A percentile compares a stretch with the other conserved stretches of the same genome.
These are phyloP conservation scores for Tachypleus tridentatus DNA, from an alignment of 1,140 invertebrate genomes.

Conservation along the genomic window DNA sequence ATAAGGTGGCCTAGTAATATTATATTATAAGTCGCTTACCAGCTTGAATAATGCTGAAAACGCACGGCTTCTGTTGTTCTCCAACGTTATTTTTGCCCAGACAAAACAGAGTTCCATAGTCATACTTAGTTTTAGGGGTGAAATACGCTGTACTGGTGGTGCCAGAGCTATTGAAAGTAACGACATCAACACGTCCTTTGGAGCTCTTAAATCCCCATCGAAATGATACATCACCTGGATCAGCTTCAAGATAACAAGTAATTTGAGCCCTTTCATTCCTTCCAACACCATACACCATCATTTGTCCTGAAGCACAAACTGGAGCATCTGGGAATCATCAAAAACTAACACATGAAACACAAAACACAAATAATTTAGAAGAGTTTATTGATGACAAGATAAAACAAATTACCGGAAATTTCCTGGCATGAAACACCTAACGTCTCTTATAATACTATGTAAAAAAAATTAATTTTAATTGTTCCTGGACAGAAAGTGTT, in stretches of 20 bases:
- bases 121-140: slow-evolving; percentile 21
- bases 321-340: slow-evolving; percentile 32
- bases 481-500: no score
- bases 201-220: slow-evolving; percentile 21
- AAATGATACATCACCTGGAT: slow-evolving; percentile 40
- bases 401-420: no score
- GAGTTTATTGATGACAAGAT: no score
- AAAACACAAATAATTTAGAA: no score
- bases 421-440: no score
- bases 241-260: slow-evolving; percentile 68
- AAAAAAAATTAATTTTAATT: no score
- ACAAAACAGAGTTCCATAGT: slow-evolving; percentile 28
- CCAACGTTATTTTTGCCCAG: slow-evolving; percentile 25
- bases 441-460: no score
- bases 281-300: slow-evolving; percentile 58
- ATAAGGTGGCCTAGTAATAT: no score
- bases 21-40: no score
- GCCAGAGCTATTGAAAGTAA: not conserved
- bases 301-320: slow-evolving; percentile 50
- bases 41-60: slow-evolving; percentile 24
- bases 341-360: no score
- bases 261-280: slow-evolving; percentile 69
- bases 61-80: slow-evolving; percentile 24
- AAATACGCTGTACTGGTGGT: slow-evolving; percentile 19
- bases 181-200: slow-evolving; percentile 3